Evolutionary conservation across 2,797 vertebrate genomes (phyloP).

Genomic region (Steatocranus sp.): DNA sequence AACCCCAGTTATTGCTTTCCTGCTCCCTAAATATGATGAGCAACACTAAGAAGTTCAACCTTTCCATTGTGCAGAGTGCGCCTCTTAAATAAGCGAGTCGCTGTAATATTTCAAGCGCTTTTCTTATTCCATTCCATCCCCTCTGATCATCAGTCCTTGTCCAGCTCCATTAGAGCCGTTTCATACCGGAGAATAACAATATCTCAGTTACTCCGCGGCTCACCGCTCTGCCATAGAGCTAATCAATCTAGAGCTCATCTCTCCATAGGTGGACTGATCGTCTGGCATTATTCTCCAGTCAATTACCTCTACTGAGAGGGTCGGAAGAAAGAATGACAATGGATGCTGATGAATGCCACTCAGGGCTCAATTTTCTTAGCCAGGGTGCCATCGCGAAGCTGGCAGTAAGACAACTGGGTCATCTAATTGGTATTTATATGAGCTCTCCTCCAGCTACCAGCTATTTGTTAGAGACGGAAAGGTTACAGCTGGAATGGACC

Average conservation of each 20-base stretch:
- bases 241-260: conserved; percentile 63
- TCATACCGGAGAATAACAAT: conserved; percentile 66
- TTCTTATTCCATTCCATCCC: conserved; percentile 47
- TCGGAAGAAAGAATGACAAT: conserved; percentile 64
- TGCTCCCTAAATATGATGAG: conserved; percentile 49
- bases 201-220: conserved; percentile 33
- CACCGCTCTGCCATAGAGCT: conserved; percentile 12
- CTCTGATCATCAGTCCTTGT: conserved; percentile 63
- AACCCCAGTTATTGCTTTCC: conserved; percentile 40
- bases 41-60: conserved; percentile 30
- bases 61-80: conserved; percentile 48
- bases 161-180: conserved; percentile 59
- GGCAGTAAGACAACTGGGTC: conserved; percentile 71
- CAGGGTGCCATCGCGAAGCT: conserved; percentile 43
- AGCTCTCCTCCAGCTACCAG: conserved; percentile 43
- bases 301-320: conserved; percentile 69
- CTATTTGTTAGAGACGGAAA: conserved; percentile 62
- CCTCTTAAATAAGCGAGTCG: conserved; percentile 50
- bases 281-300: conserved; percentile 71
- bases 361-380: conserved; percentile 66
- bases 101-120: conserved; percentile 45
- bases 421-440: conserved; percentile 74
- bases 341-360: conserved; percentile 72
- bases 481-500: conserved; percentile 57
- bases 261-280: conserved; percentile 68